Conservation (phyloP, 2,797 vertebrate species). For the Morelia viridis region DNA sequence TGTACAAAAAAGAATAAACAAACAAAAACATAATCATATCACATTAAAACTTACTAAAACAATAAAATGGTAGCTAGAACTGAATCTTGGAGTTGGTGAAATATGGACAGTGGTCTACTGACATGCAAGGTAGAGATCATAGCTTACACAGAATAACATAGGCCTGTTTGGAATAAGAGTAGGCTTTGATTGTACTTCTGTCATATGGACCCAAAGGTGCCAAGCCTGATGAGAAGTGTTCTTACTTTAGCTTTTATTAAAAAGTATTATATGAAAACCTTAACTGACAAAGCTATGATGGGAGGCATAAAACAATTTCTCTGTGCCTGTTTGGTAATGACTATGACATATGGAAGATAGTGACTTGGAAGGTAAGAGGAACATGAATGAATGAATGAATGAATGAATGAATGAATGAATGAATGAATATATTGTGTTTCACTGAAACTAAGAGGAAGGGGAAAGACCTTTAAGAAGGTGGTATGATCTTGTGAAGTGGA, state of each 20-base stretch:
- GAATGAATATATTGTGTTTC: not conserved
- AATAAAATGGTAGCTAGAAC: not conserved
- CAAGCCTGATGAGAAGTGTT: not conserved
- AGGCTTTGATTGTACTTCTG: not conserved
- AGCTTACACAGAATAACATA: not conserved
- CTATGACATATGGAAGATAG: not conserved
- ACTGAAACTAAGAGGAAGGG: not conserved
- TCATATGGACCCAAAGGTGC: not conserved
- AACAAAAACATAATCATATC: not conserved
- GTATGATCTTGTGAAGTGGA: not conserved
- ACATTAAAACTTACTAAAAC: not conserved
- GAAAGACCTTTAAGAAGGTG: not conserved
- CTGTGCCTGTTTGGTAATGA: not conserved
- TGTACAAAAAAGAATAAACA: not conserved
- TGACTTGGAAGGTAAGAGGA: not conserved
- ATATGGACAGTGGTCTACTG: not conserved
- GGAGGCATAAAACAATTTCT: not conserved
- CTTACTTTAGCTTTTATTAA: not conserved
- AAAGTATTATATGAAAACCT: not conserved
- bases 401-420: not conserved
- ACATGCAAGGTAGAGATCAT: not conserved
- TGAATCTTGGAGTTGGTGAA: not conserved
- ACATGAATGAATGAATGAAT: not conserved
- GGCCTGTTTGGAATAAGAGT: not conserved
- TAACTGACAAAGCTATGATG: not conserved